Conservation (phyloP, 2,797 vertebrate genomes). For the Peromyscus attwateri region DNA sequence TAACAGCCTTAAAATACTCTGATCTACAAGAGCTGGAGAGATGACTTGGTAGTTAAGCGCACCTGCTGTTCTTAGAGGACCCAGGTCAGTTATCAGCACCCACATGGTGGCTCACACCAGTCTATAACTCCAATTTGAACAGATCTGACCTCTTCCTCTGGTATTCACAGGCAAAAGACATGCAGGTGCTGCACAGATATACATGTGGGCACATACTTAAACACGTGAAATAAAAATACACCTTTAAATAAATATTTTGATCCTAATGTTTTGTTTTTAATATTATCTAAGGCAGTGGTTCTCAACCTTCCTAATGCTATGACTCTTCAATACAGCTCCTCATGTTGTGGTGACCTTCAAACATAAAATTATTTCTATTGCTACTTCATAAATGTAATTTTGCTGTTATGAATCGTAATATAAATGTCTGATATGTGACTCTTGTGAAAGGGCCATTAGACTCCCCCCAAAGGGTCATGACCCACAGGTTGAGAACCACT, state of each 20-base stretch:
- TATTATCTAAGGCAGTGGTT: not conserved
- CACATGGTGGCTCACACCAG: not conserved
- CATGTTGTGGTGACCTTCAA: not conserved
- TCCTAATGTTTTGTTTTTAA: not conserved
- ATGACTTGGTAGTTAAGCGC: not conserved
- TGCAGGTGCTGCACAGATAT: not conserved
- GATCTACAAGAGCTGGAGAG: not conserved
- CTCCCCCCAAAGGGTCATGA: not conserved
- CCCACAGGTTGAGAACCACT: not conserved
- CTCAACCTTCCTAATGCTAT: not conserved
- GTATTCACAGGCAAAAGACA: not conserved
- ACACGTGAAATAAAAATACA: not conserved
- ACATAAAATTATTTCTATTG: not conserved
- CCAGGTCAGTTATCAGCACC: not conserved
- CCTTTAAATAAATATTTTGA: not conserved
- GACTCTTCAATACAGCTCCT: not conserved
- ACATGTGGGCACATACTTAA: not conserved
- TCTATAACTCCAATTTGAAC: not conserved
- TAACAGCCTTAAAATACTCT: not conserved
- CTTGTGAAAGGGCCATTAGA: not conserved
- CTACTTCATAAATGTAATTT: not conserved
- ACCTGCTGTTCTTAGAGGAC: not conserved
- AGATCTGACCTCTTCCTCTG: not conserved
- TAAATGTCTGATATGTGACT: not conserved
- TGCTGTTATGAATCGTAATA: not conserved